Base-by-base conservation (phyloP, 2,888 invertebrate species). In the Lasioglossum pauxillum region DNA sequence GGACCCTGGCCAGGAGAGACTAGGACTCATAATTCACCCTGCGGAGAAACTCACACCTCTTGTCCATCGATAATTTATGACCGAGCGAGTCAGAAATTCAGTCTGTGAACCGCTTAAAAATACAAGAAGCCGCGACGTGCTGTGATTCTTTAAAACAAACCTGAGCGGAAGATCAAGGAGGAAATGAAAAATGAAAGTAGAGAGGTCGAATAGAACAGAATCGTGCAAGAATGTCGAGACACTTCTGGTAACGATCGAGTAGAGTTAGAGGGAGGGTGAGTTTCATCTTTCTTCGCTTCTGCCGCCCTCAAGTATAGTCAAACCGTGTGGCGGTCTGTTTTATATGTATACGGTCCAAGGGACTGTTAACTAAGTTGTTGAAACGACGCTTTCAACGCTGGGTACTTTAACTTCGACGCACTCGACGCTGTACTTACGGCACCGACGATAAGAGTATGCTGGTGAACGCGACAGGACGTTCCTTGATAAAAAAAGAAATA, bases 91-190 rank as follows among this genome's bases (percentile, higher is more conserved):
- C 75, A 60, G 80, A 87, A 82, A 84, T 85, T 83, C 85, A 83
- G 85, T 78, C 81, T 80, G 41, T 12, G 44, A 38, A 72, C 38
- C 78, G 87, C 76, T 84, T 80, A 73, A 89, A 84, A 88, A 84
- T 84, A 90, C 82, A 75, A 72, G 80, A 46, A 84, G 72, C 72
- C 44, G 69, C 80, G 83, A 82, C 88, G 88, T 88, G 88, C 81
- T 71, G 8, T 23, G 83, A 67, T 83, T 89, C 73, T 90, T 84
- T 81, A 84, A 88, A 84, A 78, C 86, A 72, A 76, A 78, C 76
- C 78, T 71, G 77, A 81, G 80, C 23, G 57, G 5, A 16, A n/a
- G 53, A 53, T 23, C 16, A 49, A 16, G 60, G 64, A 27, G 46
- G 60, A 67, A 41, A 41, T 38, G 23, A 46, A 35, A 38, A 74